phyloP scores from a whole-genome alignment of 2,888 invertebrate genomes.

The Crocallis elinguaria region DNA sequence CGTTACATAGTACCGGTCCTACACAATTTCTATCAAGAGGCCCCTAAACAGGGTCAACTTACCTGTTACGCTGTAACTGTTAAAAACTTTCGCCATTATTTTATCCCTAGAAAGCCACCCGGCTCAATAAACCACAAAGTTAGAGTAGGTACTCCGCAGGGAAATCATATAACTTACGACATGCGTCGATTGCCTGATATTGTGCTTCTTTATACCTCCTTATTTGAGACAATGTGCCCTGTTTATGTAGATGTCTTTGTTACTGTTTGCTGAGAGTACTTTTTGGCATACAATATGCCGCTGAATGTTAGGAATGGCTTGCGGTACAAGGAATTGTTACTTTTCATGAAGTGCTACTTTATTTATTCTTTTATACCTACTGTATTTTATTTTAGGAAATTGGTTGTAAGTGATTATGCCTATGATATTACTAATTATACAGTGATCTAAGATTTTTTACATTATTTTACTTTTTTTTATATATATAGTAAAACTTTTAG shows the following conservation, averaged over 20 bases:
- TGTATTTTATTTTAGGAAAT: too few relatives aligned
- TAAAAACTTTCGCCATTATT: constrained; percentile 34
- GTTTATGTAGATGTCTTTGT: constrained; percentile 14
- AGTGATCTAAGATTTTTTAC: too few relatives aligned
- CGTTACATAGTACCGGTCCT: constrained; percentile 13
- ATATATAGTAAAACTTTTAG: too few relatives aligned
- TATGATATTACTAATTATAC: too few relatives aligned
- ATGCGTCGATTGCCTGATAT: constrained; percentile 28
- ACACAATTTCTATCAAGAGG: constrained; percentile 21
- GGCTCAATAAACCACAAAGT: constrained; percentile 37
- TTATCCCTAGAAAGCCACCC: constrained; percentile 31
- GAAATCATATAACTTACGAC: constrained; percentile 37
- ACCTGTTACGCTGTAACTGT: constrained; percentile 30
- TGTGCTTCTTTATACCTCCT: constrained; percentile 18
- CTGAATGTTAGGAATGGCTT: neutral
- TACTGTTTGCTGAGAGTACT: constrained; percentile 9
- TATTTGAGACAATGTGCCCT: constrained; percentile 17
- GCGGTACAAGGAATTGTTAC: neutral
- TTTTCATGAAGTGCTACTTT: constrained; percentile 6
- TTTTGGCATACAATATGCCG: constrained; percentile 15
- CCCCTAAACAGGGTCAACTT: constrained; percentile 21
- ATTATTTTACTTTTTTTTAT: too few relatives aligned
- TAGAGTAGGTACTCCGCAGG: constrained; percentile 29
- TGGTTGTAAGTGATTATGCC: too few relatives aligned
- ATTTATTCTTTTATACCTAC: too few relatives aligned